A percentile compares a stretch with the other conserved stretches of the same genome.
Conservation (phyloP, 2,888 invertebrate species). For the Ichneumoninae sp. region DNA sequence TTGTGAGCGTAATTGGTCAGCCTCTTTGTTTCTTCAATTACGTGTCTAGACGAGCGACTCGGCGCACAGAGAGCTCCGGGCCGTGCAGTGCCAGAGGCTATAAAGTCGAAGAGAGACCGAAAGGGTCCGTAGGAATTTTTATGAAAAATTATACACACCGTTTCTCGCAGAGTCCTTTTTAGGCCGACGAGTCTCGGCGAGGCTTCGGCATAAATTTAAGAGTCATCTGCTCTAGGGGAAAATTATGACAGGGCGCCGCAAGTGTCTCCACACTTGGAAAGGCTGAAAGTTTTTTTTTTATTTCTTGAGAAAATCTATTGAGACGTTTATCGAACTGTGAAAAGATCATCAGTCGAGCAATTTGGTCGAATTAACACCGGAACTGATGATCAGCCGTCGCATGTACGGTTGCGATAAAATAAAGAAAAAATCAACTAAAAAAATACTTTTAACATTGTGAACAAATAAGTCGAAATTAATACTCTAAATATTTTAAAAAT, state of each 20-base stretch:
- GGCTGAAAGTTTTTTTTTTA: slow-evolving; percentile 47
- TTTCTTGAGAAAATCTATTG: not conserved
- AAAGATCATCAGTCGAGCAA: not conserved
- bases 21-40: slow-evolving; percentile 84
- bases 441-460: no score
- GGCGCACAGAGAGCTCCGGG: slow-evolving; percentile 38
- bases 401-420: slow-evolving; percentile 1
- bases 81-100: slow-evolving; percentile 29
- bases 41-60: slow-evolving; percentile 77
- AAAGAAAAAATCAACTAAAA: slow-evolving; percentile 38
- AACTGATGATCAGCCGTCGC: slow-evolving; percentile 34
- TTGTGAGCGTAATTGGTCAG: slow-evolving; percentile 81
- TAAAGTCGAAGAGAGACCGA: slow-evolving; percentile 45
- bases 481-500: no score
- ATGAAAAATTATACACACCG: slow-evolving; percentile 75
- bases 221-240: slow-evolving; percentile 42
- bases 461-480: no score
- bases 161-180: slow-evolving; percentile 56
- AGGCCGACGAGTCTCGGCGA: slow-evolving; percentile 48
- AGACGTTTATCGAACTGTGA: not conserved
- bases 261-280: slow-evolving; percentile 27
- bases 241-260: slow-evolving; percentile 36
- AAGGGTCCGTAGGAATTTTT: slow-evolving; percentile 78
- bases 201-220: slow-evolving; percentile 47
- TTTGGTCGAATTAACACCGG: not conserved